Base-by-base conservation (phyloP, 2,888 invertebrate genomes). In the Torymus aiolomorphi region DNA sequence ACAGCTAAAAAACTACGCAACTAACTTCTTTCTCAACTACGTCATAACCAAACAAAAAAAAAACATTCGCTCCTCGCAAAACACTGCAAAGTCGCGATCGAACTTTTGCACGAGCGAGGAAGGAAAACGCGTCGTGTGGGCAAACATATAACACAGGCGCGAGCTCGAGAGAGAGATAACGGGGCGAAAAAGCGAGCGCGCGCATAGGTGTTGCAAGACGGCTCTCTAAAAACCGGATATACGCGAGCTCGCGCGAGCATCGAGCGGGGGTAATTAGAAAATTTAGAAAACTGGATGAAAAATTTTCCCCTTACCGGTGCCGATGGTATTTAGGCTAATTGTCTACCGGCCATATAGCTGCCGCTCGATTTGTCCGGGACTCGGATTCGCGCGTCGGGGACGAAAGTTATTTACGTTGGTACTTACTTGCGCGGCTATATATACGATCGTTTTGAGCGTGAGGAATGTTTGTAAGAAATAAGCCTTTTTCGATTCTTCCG, bases 271-370 rank as follows among this genome's bases (percentile, higher is more conserved):
- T 76, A 76, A 80, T 80, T 80, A 80, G 76, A 80, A 80, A 80
- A 80, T 80, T 80, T 80, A 80, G 80, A 73, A 74, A 76, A 62
- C 69, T 49, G 51, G 69, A 76, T 73, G 73, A 76, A 76, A 76
- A 73, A 76, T 76, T 77, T 57, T 51, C 54, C 42, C 42, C 16
- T 31, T 31, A 31, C 31, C 2, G 8, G 31, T n/a, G 31, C 31
- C 31, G 8, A n/a, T 12, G 76, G 76, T 71, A 80, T 80, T 80
- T 66, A 76, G 80, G 71, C 76, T 76, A 80, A 76, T 76, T 76
- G 78, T 61, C 69, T 31, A 3, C 31, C 31, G 31, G 24, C 24
- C 3, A 24, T n/a, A n/a, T n/a, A n/a, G n/a, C 20, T 2, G 12
- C 1, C 51, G 51, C 31, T 61, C 56, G 52, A 51, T 24, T 66